phyloP scores from a whole-genome alignment of 2,888 invertebrate genomes.

The Polydrusus pterygomalis region DNA sequence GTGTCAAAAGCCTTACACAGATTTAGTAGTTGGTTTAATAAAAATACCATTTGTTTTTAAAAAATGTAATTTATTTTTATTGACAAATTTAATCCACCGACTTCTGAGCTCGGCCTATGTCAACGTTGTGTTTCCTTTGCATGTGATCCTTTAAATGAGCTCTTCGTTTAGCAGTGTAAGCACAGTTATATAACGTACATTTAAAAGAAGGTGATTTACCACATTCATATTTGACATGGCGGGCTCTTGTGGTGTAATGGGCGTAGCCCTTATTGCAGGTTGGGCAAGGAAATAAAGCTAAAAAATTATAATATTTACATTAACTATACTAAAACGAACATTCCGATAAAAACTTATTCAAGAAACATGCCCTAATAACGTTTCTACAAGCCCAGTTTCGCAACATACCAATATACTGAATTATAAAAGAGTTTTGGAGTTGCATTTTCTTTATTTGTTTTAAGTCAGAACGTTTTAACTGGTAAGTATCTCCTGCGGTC shows the following conservation, averaged over 20 bases:
- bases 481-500: too few relatives aligned
- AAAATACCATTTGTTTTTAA: too few relatives aligned
- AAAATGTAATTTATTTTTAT: too few relatives aligned
- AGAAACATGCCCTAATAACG: too few relatives aligned
- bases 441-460: too few relatives aligned
- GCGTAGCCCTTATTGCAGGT: slow-evolving; percentile 50
- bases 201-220: slow-evolving; percentile 38
- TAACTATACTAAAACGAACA: not conserved
- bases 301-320: not conserved
- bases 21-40: not conserved
- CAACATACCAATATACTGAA: too few relatives aligned
- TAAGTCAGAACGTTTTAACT: too few relatives aligned
- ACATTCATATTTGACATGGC: slow-evolving; percentile 55
- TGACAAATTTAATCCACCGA: too few relatives aligned
- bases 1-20: too few relatives aligned
- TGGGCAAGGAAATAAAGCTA: slow-evolving; percentile 25
- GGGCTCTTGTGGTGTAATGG: slow-evolving; percentile 36
- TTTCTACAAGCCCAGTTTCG: too few relatives aligned
- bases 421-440: too few relatives aligned
- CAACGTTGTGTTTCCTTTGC: not conserved
- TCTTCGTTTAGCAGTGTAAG: slow-evolving; percentile 12
- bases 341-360: too few relatives aligned
- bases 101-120: not conserved
- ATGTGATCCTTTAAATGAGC: slow-evolving; percentile 25
- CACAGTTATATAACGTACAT: slow-evolving; percentile 22